These are phyloP conservation scores for Samia ricini DNA, from an alignment of 1,140 invertebrate genomes.

Conservation along the genomic window DNA sequence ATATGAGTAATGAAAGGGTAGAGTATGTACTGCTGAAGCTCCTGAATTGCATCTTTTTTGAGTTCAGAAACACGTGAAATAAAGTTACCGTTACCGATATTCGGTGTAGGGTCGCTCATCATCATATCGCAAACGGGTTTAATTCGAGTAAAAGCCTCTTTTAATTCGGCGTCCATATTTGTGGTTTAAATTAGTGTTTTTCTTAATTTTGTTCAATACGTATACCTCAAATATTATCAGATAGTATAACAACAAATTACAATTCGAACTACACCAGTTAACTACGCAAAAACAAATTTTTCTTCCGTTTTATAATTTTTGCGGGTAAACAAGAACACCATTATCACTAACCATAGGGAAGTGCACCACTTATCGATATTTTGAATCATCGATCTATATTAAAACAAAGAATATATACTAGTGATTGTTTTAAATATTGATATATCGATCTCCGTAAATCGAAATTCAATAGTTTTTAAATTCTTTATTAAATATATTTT, in stretches of 20 bases:
- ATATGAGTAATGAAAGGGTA: conserved; percentile 76
- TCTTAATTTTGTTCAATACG: neutral
- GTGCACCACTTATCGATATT: too few species aligned
- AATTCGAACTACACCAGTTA: neutral
- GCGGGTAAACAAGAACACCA: too few species aligned
- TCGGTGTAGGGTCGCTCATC: conserved; percentile 61
- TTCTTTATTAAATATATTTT: too few species aligned
- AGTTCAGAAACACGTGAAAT: conserved; percentile 41
- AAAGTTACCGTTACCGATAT: conserved; percentile 50
- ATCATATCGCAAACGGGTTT: conserved; percentile 77
- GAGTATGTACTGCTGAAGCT: conserved; percentile 74
- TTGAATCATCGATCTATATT: too few species aligned
- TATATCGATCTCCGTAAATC: too few species aligned
- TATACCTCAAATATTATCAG: neutral
- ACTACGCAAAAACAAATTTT: neutral
- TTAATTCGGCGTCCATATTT: conserved; percentile 55
- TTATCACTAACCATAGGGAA: too few species aligned
- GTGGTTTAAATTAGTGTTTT: neutral
- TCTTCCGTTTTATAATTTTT: neutral
- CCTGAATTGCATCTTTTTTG: conserved; percentile 64
- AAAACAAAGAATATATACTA: too few species aligned
- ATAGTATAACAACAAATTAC: neutral
- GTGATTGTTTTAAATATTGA: too few species aligned
- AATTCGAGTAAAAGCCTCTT: conserved; percentile 66
- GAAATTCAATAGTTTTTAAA: too few species aligned